phyloP scores from a whole-genome alignment of 2,797 vertebrate genomes.

The Anolis apletophallus region DNA sequence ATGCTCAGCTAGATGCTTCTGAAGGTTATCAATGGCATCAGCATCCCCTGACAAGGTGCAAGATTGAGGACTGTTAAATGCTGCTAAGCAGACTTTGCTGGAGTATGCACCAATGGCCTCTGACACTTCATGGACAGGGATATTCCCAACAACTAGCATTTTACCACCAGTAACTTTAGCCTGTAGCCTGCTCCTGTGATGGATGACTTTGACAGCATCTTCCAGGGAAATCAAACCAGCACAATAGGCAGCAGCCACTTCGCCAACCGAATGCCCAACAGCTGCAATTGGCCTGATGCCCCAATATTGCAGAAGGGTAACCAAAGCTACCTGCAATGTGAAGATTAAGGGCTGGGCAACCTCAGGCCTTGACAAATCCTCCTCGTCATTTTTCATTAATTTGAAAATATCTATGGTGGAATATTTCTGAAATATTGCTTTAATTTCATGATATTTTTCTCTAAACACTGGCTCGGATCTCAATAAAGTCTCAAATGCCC shows the following conservation, averaged over 20 bases:
- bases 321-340: conserved; percentile 84
- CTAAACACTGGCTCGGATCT: conserved; percentile 81
- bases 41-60: conserved; percentile 88
- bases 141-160: conserved; percentile 88
- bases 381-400: conserved; percentile 65
- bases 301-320: conserved; percentile 83
- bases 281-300: conserved; percentile 81
- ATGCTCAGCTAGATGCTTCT: conserved; percentile 73
- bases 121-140: conserved; percentile 78
- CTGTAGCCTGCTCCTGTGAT: conserved; percentile 85
- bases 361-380: conserved; percentile 77
- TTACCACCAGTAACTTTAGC: conserved; percentile 82
- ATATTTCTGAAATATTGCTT: conserved; percentile 78
- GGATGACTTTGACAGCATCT: conserved; percentile 87
- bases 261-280: conserved; percentile 87
- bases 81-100: conserved; percentile 82
- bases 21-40: conserved; percentile 75
- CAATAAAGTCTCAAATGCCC: conserved; percentile 83
- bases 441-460: conserved; percentile 83
- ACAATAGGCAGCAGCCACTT: conserved; percentile 87
- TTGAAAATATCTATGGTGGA: conserved; percentile 70
- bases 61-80: conserved; percentile 85
- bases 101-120: conserved; percentile 71
- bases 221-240: conserved; percentile 87
- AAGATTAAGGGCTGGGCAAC: conserved; percentile 88